phyloP scores from a whole-genome alignment of 2,888 invertebrate genomes.

The Drepana falcataria region DNA sequence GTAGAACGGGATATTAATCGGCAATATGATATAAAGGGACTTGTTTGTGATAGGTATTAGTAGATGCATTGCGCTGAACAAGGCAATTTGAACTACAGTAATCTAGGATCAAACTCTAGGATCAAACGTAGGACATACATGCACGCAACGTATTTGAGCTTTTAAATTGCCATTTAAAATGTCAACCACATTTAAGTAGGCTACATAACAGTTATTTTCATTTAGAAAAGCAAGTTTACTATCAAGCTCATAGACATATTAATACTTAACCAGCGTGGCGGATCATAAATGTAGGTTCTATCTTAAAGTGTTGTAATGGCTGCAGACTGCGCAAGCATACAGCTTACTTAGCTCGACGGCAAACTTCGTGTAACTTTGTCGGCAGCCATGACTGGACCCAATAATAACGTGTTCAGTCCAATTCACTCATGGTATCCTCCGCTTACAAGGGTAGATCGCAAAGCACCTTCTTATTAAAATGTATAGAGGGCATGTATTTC shows the following conservation, averaged over 20 bases:
- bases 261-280: not conserved
- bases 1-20: not conserved
- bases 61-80: conserved; percentile 42
- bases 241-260: no score
- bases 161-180: not conserved
- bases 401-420: conserved; percentile 35
- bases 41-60: conserved; percentile 48
- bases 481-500: no score
- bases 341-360: conserved; percentile 47
- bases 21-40: conserved; percentile 23
- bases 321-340: conserved; percentile 26
- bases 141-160: not conserved
- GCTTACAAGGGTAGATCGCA: no score
- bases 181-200: not conserved
- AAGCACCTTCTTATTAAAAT: no score
- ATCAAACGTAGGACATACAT: conserved; percentile 14
- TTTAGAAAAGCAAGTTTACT: no score
- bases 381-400: conserved; percentile 29
- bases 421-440: conserved; percentile 11
- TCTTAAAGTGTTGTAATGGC: conserved; percentile 27
- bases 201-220: no score
- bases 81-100: conserved; percentile 44
- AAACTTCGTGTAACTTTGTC: conserved; percentile 54
- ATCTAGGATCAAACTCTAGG: conserved; percentile 34
- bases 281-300: conserved; percentile 6